Evolutionary conservation across 2,888 invertebrate species (phyloP), one percentile per base, ranked within the genome.

Genomic region (Zeuzera pyrina): DNA sequence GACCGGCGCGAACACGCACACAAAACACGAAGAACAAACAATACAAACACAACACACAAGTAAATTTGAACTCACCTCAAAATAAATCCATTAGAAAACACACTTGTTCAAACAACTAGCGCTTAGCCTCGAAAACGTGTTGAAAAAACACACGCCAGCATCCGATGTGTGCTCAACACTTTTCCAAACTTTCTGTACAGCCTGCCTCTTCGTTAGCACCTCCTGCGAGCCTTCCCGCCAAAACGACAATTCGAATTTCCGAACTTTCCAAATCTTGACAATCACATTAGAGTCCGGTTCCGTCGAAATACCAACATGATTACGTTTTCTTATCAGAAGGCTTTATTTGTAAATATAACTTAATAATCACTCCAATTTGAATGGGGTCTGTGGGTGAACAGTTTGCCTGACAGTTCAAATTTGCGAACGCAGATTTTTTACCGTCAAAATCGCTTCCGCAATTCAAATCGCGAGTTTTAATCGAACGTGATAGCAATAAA

Each of bases 1-100:
- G n/a, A n/a, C 21, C 73, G 70, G 67, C 69, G 68, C 62, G 69
- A 67, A 62, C 78, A 77, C 78, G 64, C 81, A 78, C 79, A 81
- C 78, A 68, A 77, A 81, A 79, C 70, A 79, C 76, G 55, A 56
- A 61, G 60, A 71, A 57, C 79, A 78, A 81, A 83, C 83, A 81
- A 81, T 78, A 81, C 77, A 77, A 77, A 78, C 78, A 81, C 81
- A 72, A 74, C 81, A 81, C 70, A 71, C 72, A 76, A 78, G 81
- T 81, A 81, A 81, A 79, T 79, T 83, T 81, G 76, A 81, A 81
- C 81, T 83, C 81, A 83, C 83, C 83, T 83, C 78, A 83, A 81
- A 83, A 83, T 81, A 83, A 81, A 81, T 81, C 83, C 83, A 83
- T 83, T 83, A 83, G 83, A 83, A 83, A 81, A 83, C 81, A 83